Conservation (phyloP, 2,888 invertebrate species). For the Platycheirus albimanus region DNA sequence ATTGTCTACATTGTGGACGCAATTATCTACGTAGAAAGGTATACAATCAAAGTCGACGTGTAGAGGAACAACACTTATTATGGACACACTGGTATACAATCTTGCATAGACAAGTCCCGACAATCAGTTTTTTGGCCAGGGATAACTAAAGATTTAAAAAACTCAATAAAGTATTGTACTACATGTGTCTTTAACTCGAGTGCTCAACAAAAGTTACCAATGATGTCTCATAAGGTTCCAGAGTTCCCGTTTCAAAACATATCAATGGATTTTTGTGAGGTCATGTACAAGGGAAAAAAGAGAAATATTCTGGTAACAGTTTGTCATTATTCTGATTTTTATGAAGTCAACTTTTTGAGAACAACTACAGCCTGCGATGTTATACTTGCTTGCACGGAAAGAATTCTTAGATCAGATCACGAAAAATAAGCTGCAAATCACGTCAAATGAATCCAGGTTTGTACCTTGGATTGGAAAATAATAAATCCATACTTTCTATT, state of each 20-base stretch:
- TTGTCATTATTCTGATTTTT: slow-evolving; percentile 12
- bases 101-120: slow-evolving; percentile 14
- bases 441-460: too few relatives aligned
- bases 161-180: neutral
- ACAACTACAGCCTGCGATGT: neutral
- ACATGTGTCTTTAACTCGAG: slow-evolving; percentile 1
- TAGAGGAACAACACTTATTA: too few relatives aligned
- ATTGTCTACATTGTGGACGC: too few relatives aligned
- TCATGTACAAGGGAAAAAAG: slow-evolving; percentile 13
- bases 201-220: slow-evolving; percentile 32
- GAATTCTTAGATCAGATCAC: too few relatives aligned
- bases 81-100: slow-evolving; percentile 42
- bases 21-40: too few relatives aligned
- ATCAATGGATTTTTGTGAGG: slow-evolving; percentile 30
- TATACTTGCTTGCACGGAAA: slow-evolving; percentile 14
- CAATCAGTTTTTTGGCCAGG: slow-evolving; percentile 19
- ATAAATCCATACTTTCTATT: too few relatives aligned
- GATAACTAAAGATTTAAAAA: slow-evolving; percentile 18
- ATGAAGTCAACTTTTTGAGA: slow-evolving; percentile 26
- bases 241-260: slow-evolving; percentile 30
- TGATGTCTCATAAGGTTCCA: slow-evolving; percentile 33
- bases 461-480: too few relatives aligned
- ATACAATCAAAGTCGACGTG: too few relatives aligned
- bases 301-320: slow-evolving; percentile 30
- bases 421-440: too few relatives aligned